Evolutionary conservation across 2,113 vertebrate genomes (phyloP), one percentile per base, ranked within the genome.

Genomic region (Pterocles gutturalis): DNA sequence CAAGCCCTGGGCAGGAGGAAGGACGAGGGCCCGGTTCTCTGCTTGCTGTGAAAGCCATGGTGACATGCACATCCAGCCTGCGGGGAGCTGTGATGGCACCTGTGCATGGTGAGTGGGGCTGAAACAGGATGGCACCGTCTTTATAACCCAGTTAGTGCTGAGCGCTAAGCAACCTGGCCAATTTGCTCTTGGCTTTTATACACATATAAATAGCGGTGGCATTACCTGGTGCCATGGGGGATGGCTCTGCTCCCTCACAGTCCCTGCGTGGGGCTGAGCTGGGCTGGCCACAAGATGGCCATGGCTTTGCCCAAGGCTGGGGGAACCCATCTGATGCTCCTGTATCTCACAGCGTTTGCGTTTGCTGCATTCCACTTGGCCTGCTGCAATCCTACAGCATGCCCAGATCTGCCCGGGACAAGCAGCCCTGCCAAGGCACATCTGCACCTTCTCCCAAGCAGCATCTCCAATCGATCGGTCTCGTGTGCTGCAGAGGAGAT

Each of bases 151-250:
- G 48, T 95, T 94, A 96, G 46, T 43, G 49, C 46, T 0, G 0
- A 96, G 45, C 7, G 62, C 89, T 93, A 72, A 95, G 88, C 75
- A 93, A 77, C 82, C 45, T 11, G 28, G 12, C 58, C 78, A 62
- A 5, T 87, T 94, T 91, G 49, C 58, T 80, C 54, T 38, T 80
- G 87, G n/a, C 90, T 96, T 90, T 88, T 89, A 8, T 46, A 62
- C 14, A 25, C 29, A 7, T 49, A 70, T 61, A 91, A 96, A 90
- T 92, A 95, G 93, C 1, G 1, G 26, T 71, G 75, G 16, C 34
- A 9, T 96, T 93, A 69, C 22, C 2, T 85, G 93, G 83, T 0
- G 4, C 36, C n/a, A 6, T 4, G 12, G 57, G 61, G 51, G 15
- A 29, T 54, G 64, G 72, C 55, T 80, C 5, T 2, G 1, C 48